phyloP scores from a whole-genome alignment of 2,113 vertebrate species.

The Thermophis baileyi region DNA sequence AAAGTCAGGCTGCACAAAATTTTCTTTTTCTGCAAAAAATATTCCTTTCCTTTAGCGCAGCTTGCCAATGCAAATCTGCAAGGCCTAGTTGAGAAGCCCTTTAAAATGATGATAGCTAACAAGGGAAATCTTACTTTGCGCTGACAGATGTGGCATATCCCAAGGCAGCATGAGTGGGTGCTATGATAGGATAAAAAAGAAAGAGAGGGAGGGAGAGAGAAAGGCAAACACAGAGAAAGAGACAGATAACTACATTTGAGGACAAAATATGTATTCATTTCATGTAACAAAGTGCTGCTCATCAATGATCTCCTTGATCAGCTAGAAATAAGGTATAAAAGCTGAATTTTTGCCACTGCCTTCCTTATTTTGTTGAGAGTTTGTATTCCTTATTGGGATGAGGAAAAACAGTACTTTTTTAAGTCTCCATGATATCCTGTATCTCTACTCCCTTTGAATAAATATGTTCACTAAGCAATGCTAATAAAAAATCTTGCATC shows the following conservation, averaged over 20 bases:
- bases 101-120: constrained; percentile 17
- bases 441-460: background rate
- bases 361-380: background rate
- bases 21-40: background rate
- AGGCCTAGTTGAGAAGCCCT: background rate
- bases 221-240: background rate
- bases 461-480: background rate
- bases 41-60: background rate
- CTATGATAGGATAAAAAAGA: background rate
- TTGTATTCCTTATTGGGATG: background rate
- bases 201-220: background rate
- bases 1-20: background rate
- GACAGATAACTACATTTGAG: background rate
- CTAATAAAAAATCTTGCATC: background rate
- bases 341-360: background rate
- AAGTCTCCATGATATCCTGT: background rate
- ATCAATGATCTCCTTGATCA: background rate
- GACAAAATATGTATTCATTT: background rate
- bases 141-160: constrained; percentile 20
- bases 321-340: background rate
- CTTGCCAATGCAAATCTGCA: background rate
- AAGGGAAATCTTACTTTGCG: background rate
- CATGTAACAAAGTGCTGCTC: background rate
- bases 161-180: constrained; percentile 14
- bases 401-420: background rate